A percentile compares a stretch with the other conserved stretches of the same genome.
These are phyloP conservation scores for Caenorhabditis tropicalis DNA, from an alignment of 1,140 invertebrate genomes.

Conservation along the genomic window DNA sequence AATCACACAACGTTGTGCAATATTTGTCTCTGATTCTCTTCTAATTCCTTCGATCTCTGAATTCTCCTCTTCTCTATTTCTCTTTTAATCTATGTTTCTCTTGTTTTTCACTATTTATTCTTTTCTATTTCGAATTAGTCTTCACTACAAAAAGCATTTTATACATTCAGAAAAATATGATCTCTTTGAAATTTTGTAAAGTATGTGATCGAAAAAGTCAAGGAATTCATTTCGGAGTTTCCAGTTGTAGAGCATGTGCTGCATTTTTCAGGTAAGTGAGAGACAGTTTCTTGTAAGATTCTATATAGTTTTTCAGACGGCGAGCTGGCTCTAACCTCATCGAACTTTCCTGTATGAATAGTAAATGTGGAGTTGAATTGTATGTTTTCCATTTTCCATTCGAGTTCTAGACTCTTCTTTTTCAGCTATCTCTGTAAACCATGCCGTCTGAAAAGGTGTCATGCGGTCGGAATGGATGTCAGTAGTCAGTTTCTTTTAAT, in stretches of 20 bases:
- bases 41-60: neutral
- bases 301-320: neutral
- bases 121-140: neutral
- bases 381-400: neutral
- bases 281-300: too few species aligned
- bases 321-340: neutral
- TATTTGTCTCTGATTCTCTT: neutral
- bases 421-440: neutral
- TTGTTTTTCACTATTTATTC: neutral
- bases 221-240: slow-evolving; percentile 8
- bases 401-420: neutral
- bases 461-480: neutral
- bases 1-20: slow-evolving; percentile 31
- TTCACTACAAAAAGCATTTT: too few species aligned
- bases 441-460: neutral
- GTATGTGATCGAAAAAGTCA: neutral
- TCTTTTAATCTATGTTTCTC: neutral
- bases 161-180: neutral
- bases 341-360: neutral
- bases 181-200: slow-evolving; percentile 5
- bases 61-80: neutral
- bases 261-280: slow-evolving; percentile 18
- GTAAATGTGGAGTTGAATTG: neutral
- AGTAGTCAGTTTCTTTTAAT: neutral
- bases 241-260: slow-evolving; percentile 21